Evolutionary conservation across 2,797 vertebrate genomes (phyloP).

Genomic region (Sebastes iracundus): DNA sequence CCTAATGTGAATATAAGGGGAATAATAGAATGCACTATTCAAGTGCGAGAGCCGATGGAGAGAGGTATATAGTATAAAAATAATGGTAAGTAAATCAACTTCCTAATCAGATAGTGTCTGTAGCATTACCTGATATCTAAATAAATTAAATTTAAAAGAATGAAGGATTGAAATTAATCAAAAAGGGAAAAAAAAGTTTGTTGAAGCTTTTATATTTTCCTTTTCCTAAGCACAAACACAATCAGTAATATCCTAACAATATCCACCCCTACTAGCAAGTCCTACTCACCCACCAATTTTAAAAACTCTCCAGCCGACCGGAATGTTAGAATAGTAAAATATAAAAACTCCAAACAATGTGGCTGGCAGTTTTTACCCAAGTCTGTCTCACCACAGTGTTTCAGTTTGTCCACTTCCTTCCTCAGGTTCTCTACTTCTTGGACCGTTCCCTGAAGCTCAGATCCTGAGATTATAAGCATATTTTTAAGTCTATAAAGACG

Average conservation of each 20-base stretch:
- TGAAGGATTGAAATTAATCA: neutral
- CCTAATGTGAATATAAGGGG: neutral
- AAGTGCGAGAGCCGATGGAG: neutral
- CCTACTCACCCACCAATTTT: neutral
- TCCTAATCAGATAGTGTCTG: neutral
- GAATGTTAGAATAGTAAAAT: neutral
- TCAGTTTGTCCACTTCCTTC: slow-evolving; percentile 80
- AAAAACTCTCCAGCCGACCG: neutral
- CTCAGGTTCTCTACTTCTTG: slow-evolving; percentile 78
- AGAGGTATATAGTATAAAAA: neutral
- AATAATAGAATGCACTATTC: neutral
- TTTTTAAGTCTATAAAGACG: neutral
- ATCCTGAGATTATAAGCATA: slow-evolving; percentile 68
- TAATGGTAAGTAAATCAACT: neutral
- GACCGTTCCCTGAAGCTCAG: slow-evolving; percentile 76
- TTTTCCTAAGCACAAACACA: neutral
- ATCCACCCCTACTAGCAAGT: neutral
- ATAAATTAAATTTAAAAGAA: neutral
- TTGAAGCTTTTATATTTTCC: neutral
- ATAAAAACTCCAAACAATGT: neutral
- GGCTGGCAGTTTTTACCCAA: neutral
- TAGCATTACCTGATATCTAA: neutral
- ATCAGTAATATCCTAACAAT: neutral
- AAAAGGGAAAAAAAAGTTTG: neutral
- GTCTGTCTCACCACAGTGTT: slow-evolving; percentile 76